A percentile compares a stretch with the other conserved stretches of the same genome.
Evolutionary conservation across 2,113 vertebrate species (phyloP).

Genomic region (Nymphicus hollandicus): DNA sequence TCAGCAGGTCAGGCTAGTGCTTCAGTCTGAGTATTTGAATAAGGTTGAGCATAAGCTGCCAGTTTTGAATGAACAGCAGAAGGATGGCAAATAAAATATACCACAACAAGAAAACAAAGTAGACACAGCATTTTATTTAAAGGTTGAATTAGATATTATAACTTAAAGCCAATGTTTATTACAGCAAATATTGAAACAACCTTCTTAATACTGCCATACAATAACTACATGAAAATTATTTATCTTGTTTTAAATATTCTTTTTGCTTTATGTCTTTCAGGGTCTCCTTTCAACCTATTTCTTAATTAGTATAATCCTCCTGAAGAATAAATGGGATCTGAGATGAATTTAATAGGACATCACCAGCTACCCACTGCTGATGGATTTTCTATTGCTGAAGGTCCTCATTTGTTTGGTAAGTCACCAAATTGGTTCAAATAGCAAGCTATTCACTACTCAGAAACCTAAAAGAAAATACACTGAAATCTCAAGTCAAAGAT

Average conservation of each 20-base stretch:
- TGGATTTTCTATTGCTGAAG: slow-evolving; percentile 86
- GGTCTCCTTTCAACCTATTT: neutral
- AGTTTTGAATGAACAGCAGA: neutral
- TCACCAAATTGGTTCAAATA: neutral
- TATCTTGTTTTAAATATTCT: neutral
- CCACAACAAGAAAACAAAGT: neutral
- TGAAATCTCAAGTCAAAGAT: neutral
- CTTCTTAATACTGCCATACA: neutral
- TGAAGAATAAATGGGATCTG: slow-evolving; percentile 80
- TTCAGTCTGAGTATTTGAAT: neutral
- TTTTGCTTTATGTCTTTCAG: slow-evolving; percentile 52
- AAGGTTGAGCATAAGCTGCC: neutral
- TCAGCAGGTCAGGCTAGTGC: neutral
- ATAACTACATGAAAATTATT: neutral
- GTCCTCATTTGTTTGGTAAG: slow-evolving; percentile 89
- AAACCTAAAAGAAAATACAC: neutral
- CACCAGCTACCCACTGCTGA: slow-evolving; percentile 82
- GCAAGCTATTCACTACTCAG: neutral
- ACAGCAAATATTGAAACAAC: neutral
- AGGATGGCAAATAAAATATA: neutral
- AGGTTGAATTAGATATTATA: neutral
- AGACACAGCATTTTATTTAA: neutral
- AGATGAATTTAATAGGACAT: slow-evolving; percentile 87
- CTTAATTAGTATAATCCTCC: neutral
- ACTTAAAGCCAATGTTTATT: neutral